Conservation (phyloP, 2,888 invertebrate species). For the Ernsta delagoae region DNA sequence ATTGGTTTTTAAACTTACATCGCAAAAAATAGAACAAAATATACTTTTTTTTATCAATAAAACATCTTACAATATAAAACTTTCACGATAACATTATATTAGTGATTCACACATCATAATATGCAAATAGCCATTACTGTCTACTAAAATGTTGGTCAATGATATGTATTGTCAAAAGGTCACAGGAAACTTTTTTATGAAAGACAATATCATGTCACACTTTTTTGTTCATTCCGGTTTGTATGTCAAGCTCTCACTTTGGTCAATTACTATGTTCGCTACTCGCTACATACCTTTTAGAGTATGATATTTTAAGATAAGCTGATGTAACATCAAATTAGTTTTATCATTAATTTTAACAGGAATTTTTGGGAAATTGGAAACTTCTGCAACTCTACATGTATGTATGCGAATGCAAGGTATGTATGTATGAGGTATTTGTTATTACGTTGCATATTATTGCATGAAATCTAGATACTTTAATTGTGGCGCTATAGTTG, state of each 20-base stretch:
- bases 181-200: slow-evolving; percentile 27
- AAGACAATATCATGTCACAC: slow-evolving; percentile 10
- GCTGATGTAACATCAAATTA: neutral
- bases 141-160: slow-evolving; percentile 37
- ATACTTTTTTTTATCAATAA: too few species aligned
- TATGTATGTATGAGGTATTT: too few species aligned
- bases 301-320: neutral
- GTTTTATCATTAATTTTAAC: neutral
- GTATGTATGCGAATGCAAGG: too few species aligned
- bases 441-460: neutral
- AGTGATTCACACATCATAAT: slow-evolving; percentile 29
- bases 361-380: neutral
- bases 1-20: too few species aligned
- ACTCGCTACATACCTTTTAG: too few species aligned
- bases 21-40: too few species aligned
- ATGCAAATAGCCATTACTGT: slow-evolving; percentile 31
- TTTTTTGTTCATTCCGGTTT: slow-evolving; percentile 21
- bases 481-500: too few species aligned
- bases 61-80: slow-evolving; percentile 21
- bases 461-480: too few species aligned
- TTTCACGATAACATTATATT: slow-evolving; percentile 28
- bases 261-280: too few species aligned
- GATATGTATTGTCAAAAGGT: slow-evolving; percentile 32
- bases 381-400: neutral
- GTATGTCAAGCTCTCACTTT: slow-evolving; percentile 21